Percentiles rank a stretch among this genome's conserved stretches.
Conservation (phyloP, 2,888 invertebrate species). For the Antheraea yamamai region DNA sequence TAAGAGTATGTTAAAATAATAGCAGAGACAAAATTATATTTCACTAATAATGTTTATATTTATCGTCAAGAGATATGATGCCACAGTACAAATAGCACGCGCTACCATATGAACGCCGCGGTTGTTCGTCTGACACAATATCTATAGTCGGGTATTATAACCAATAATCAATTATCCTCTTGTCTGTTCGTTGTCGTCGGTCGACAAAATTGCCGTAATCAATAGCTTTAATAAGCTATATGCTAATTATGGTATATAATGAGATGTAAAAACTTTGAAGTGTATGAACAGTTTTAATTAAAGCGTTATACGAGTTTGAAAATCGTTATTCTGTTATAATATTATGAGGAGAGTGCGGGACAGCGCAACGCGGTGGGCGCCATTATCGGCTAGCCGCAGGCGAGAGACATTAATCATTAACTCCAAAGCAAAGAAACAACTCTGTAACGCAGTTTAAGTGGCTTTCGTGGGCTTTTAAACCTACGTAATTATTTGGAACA, state of each 20-base stretch:
- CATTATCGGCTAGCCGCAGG: slow-evolving; percentile 47
- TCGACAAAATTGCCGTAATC: not conserved
- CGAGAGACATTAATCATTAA: slow-evolving; percentile 49
- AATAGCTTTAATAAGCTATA: not conserved
- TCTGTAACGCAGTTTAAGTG: slow-evolving; percentile 46
- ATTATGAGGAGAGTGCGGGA: not conserved
- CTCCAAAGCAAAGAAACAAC: slow-evolving; percentile 50
- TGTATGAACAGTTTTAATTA: not conserved
- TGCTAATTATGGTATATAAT: not conserved
- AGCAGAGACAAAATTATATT: no score
- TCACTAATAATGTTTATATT: no score
- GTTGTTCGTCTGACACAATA: no score
- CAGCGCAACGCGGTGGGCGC: not conserved
- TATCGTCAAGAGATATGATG: no score
- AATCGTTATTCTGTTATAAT: slow-evolving; percentile 6
- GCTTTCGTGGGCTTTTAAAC: slow-evolving; percentile 25
- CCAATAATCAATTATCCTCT: no score
- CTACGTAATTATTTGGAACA: slow-evolving; percentile 11
- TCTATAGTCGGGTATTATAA: no score
- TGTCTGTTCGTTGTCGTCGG: no score
- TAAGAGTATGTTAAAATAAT: no score
- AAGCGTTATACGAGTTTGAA: slow-evolving; percentile 9
- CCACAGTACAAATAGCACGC: no score
- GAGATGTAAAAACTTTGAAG: not conserved
- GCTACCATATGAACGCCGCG: no score